These are phyloP conservation scores for Leiothrix lutea DNA, from an alignment of 2,113 vertebrate genomes.

Conservation along the genomic window DNA sequence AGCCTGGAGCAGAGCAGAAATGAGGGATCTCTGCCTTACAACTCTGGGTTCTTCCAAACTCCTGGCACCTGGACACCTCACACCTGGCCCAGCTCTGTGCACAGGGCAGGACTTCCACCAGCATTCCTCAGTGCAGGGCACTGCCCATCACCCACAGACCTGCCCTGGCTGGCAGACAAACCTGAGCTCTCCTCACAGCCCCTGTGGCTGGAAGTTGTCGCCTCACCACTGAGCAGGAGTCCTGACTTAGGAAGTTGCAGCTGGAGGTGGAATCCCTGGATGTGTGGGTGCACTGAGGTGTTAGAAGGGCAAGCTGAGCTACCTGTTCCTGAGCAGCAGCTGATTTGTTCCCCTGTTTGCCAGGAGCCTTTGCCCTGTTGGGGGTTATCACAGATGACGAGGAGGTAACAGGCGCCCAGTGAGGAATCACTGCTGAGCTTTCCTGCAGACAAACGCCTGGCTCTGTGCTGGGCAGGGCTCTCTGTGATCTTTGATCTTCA, in stretches of 20 bases:
- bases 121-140: rapidly evolving
- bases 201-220: background rate
- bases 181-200: background rate
- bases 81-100: background rate
- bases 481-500: background rate
- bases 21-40: background rate
- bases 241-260: background rate
- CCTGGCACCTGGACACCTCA: background rate
- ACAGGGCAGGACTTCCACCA: background rate
- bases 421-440: background rate
- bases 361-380: background rate
- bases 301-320: background rate
- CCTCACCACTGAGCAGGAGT: background rate
- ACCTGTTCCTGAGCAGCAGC: background rate
- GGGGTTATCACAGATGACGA: background rate
- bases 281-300: background rate
- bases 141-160: background rate
- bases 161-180: background rate
- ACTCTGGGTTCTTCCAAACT: background rate
- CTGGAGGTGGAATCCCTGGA: background rate
- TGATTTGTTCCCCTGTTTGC: background rate
- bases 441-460: background rate
- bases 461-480: background rate
- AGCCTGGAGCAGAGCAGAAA: background rate
- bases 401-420: background rate